Evolutionary conservation across 30 jellyfish, hydroid and myxozoan species (phyloP), one percentile per base, ranked within the genome.

Genomic region (Nemopilema nomurai): DNA sequence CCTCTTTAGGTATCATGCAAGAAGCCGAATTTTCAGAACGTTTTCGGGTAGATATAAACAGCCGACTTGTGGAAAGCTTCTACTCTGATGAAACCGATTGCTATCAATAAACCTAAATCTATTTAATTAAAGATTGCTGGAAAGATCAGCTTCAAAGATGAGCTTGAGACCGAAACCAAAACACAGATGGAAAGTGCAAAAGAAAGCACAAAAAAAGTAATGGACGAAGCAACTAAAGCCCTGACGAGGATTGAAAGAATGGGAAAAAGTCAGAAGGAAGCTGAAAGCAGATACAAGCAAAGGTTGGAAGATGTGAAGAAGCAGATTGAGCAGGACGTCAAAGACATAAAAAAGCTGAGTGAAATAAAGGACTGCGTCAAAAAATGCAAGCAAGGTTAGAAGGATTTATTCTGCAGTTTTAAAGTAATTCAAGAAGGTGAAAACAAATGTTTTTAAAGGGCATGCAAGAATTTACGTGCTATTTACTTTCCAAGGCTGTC

Each of bases 101-200:
- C n/a, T n/a, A n/a, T n/a, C n/a, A n/a, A n/a, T n/a, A n/a, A n/a
- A n/a, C n/a, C n/a, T n/a, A n/a, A n/a, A n/a, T n/a, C n/a, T n/a
- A n/a, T n/a, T n/a, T n/a, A n/a, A n/a, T n/a, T n/a, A 41, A 41
- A 41, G 83, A 69, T 73, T 30, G 83, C 70, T 73, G 83, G 41
- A 31, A 73, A 73, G 69, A 0, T 73, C 25, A 73, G 69, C 20
- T 73, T 73, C 18, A 65, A 65, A 31, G 68, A 73, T 31, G 83
- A 73, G 19, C 32, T 73, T 8, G 30, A 30, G 32, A 29, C 30
- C 7, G 83, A 73, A 32, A 33, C 33, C 18, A 33, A 73, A 17
- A 29, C 28, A n/a, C 83, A 73, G 19, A 32, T 73, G 6, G 83
- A 73, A 28, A 69, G 33, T 16, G 51, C 83, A 16, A 73, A 73